Conservation (phyloP, 2,888 invertebrate genomes). For the Ennomos quercinarius region DNA sequence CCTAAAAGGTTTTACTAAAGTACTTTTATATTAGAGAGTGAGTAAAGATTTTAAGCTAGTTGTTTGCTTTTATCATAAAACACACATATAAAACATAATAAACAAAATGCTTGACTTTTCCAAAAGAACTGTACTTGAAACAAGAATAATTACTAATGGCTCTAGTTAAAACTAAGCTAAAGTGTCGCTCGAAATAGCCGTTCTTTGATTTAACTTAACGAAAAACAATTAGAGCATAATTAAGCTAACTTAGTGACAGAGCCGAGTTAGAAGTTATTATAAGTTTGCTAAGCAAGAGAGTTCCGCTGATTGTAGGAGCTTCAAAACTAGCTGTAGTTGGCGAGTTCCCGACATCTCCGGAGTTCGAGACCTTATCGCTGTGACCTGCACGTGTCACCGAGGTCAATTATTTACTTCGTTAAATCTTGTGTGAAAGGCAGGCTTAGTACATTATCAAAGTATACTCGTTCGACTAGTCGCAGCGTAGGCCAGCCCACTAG, state of each 20-base stretch:
- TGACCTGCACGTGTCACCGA: neutral
- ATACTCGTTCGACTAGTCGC: no score
- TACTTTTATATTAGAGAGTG: no score
- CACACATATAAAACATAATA: no score
- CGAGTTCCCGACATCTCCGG: neutral
- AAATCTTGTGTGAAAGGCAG: neutral
- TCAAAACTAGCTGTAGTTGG: neutral
- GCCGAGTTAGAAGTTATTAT: slow-evolving; percentile 12
- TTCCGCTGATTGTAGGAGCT: neutral
- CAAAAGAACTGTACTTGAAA: no score
- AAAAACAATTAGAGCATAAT: slow-evolving; percentile 5
- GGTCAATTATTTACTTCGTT: no score
- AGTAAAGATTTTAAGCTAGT: no score
- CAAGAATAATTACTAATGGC: neutral
- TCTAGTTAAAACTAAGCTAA: neutral
- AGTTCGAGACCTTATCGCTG: neutral
- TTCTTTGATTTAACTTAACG: slow-evolving; percentile 1
- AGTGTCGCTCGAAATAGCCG: neutral
- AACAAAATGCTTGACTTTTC: no score
- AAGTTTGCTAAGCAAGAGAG: slow-evolving; percentile 5
- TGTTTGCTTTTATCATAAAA: no score
- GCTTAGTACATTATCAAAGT: neutral
- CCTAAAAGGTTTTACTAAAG: no score
- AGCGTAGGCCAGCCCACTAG: no score
- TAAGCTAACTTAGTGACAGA: neutral